A percentile compares a stretch with the other conserved stretches of the same genome.
These are phyloP conservation scores for Cyanoderma ruficeps DNA, from an alignment of 2,113 vertebrate species.

Conservation along the genomic window DNA sequence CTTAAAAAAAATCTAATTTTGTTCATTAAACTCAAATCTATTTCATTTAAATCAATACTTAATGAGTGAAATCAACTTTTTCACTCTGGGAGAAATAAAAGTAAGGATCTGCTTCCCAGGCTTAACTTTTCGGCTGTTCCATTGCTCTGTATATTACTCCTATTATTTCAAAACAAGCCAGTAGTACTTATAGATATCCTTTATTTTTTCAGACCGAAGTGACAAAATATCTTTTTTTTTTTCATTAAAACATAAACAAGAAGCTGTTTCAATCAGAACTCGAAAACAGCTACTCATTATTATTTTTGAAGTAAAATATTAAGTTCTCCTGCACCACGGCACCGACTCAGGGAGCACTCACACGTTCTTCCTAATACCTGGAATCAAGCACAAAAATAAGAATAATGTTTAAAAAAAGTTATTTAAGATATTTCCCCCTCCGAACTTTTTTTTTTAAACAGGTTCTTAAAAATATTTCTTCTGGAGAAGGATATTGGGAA, in stretches of 20 bases:
- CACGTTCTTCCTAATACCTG: not conserved
- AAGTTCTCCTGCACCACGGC: rapidly evolving
- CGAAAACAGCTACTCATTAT: not conserved
- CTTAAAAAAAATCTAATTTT: not conserved
- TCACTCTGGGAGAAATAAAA: not conserved
- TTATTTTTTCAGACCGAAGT: not conserved
- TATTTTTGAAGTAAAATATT: not conserved
- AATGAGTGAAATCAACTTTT: not conserved
- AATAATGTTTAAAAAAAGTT: not conserved
- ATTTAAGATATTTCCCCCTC: not conserved
- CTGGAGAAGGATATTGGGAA: not conserved
- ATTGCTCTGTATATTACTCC: not conserved
- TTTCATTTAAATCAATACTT: not conserved
- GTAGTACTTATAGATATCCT: not conserved
- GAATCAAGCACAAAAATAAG: not conserved
- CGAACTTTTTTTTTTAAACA: not conserved
- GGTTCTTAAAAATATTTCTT: rapidly evolving
- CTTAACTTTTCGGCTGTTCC: not conserved
- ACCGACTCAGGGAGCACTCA: rapidly evolving
- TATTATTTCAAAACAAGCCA: not conserved
- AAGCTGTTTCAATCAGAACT: not conserved
- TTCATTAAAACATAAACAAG: not conserved
- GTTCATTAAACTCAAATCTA: not conserved
- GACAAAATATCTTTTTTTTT: not conserved
- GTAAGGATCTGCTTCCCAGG: not conserved